Conservation (phyloP, 2,888 invertebrate genomes). For the Oscheius sp. region DNA sequence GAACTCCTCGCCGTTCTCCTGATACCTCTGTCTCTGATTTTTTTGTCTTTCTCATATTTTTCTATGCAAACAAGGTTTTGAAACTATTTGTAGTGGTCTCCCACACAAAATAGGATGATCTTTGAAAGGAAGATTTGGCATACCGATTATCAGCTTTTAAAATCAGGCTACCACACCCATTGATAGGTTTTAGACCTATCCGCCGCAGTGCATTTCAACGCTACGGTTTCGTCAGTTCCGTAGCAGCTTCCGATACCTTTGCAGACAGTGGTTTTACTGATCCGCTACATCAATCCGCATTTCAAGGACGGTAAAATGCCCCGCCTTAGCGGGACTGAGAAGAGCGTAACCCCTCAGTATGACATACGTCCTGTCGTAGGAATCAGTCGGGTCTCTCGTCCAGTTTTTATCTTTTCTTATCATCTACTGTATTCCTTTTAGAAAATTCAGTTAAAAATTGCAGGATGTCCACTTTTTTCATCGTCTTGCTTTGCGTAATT, state of each 20-base stretch:
- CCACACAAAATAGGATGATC: no score
- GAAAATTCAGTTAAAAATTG: neutral
- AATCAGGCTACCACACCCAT: no score
- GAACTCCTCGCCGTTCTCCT: no score
- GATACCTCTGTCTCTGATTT: no score
- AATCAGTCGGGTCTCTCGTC: neutral
- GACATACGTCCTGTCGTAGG: no score
- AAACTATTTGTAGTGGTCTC: no score
- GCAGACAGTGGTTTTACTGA: slow-evolving; percentile 1
- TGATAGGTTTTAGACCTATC: no score
- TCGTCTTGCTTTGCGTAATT: neutral
- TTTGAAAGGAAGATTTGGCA: no score
- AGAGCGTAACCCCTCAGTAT: neutral
- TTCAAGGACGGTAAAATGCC: slow-evolving; percentile 32
- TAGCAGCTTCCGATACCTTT: neutral
- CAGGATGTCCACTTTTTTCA: no score
- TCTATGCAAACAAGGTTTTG: no score
- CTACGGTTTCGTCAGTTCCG: slow-evolving; percentile 9
- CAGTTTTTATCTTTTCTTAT: neutral
- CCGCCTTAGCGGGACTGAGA: slow-evolving; percentile 10
- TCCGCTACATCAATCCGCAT: slow-evolving; percentile 23
- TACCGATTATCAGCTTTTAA: no score
- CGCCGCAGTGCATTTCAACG: slow-evolving; percentile 13
- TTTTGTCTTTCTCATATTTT: no score
- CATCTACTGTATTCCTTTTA: neutral